Conservation (phyloP, 2,797 vertebrate species). For the Orientallactaga sibirica region DNA sequence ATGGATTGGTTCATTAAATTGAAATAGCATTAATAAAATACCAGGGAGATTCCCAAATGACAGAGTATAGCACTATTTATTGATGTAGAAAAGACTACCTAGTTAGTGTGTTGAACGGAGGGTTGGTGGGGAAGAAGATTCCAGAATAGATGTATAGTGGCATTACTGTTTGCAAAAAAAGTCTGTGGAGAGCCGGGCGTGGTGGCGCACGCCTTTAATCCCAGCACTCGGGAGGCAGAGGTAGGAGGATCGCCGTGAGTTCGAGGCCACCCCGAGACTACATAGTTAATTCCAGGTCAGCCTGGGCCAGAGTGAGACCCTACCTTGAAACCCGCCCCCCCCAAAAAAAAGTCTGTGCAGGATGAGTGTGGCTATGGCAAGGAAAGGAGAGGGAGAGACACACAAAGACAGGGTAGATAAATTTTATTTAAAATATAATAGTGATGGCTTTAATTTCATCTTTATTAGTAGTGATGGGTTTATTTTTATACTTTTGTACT, state of each 20-base stretch:
- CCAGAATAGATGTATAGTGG: not conserved
- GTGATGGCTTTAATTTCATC: not conserved
- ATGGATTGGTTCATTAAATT: not conserved
- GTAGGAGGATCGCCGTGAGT: too few relatives aligned
- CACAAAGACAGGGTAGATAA: not conserved
- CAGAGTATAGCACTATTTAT: not conserved
- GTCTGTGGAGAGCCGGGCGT: too few relatives aligned
- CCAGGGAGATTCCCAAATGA: not conserved
- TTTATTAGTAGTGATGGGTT: not conserved
- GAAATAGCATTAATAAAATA: not conserved
- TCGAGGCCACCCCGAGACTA: too few relatives aligned
- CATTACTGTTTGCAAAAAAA: not conserved
- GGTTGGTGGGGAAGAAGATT: fast-evolving
- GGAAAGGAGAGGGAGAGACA: not conserved
- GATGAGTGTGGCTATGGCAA: too few relatives aligned
- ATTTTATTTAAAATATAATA: constrained; percentile 22
- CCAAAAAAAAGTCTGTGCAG: not conserved
- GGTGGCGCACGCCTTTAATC: too few relatives aligned
- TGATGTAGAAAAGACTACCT: not conserved
- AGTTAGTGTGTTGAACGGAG: not conserved
- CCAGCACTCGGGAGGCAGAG: too few relatives aligned
- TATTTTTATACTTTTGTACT: not conserved
- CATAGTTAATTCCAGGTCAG: too few relatives aligned
- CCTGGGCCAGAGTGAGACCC: too few relatives aligned
- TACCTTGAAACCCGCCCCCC: too few relatives aligned